Evolutionary conservation across 1,140 invertebrate genomes (phyloP), one percentile per base, ranked within the genome.

Genomic region (Diorhabda elongata): DNA sequence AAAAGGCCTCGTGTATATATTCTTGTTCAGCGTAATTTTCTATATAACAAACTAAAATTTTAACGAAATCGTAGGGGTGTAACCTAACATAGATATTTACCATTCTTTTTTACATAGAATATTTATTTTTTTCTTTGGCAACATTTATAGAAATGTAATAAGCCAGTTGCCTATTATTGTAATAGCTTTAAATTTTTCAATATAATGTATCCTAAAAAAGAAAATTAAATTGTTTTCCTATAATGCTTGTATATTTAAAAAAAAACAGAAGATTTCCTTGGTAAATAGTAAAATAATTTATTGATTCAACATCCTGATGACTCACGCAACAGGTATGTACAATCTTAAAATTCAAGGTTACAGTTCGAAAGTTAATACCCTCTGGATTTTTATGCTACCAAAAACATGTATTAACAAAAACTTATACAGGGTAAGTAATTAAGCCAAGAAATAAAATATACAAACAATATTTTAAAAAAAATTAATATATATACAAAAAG

Each of bases 181-280:
- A 73, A 76, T 74, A 77, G 75, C 75, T 77, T 77, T 77, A 77
- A 77, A 67, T 74, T 77, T 76, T 76, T 74, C 74, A 72, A 71
- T 75, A 75, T 75, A 64, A 65, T 75, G 76, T 77, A 77, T 75
- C 71, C 71, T 76, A 74, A 75, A 71, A 74, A 68, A 68, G 71
- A 75, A 75, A 26, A 26, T 71, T 73, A 77, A 76, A 75, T 74
- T 77, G 76, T 77, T 76, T 77, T 75, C 76, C 73, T 77, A 75
- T 75, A 75, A 68, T 60, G 64, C n/a, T 52, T 52, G 47, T 52
- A n/a, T 52, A n/a, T 52, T 52, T n/a, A 8, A 52, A 6, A 52
- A 52, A 26, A 26, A 26, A 26, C 26, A 26, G 26, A 26, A 26
- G 26, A 26, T 26, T 52, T 52, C n/a, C 47, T 52, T 52, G n/a